These are phyloP conservation scores for Nomada flava DNA, from an alignment of 2,888 invertebrate genomes.

Conservation along the genomic window DNA sequence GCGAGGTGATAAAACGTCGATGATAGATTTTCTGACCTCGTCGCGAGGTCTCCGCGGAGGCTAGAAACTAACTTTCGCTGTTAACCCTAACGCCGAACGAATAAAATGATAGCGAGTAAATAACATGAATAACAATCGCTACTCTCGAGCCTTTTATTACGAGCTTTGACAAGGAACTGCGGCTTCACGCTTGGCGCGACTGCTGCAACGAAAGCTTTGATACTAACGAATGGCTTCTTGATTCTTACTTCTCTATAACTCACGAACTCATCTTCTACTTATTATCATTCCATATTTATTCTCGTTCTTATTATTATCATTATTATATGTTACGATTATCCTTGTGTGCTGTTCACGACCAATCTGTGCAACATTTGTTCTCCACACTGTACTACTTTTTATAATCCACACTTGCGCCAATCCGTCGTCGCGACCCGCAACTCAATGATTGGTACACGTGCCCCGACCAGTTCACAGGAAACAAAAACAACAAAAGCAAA, in stretches of 20 bases:
- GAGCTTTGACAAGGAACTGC: slow-evolving; percentile 73
- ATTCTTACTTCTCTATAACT: slow-evolving; percentile 66
- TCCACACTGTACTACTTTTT: slow-evolving; percentile 36
- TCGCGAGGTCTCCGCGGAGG: background rate
- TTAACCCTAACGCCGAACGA: slow-evolving; percentile 19
- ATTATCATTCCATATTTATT: slow-evolving; percentile 32
- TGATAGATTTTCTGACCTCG: slow-evolving; percentile 8
- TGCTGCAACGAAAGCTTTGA: slow-evolving; percentile 78
- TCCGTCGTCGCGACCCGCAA: slow-evolving; percentile 28
- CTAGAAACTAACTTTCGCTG: slow-evolving; percentile 29
- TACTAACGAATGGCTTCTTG: slow-evolving; percentile 79
- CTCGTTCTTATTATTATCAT: slow-evolving; percentile 23
- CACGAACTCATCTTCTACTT: slow-evolving; percentile 58
- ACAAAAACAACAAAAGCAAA: no score
- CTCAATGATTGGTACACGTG: background rate
- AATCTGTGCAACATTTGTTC: slow-evolving; percentile 47
- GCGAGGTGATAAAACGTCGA: slow-evolving; percentile 2
- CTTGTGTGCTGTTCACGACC: slow-evolving; percentile 39
- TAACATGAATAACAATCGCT: slow-evolving; percentile 36
- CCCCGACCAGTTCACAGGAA: slow-evolving; percentile 1
- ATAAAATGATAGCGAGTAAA: background rate
- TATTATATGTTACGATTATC: slow-evolving; percentile 26
- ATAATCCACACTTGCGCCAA: slow-evolving; percentile 31
- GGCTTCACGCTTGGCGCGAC: slow-evolving; percentile 80
- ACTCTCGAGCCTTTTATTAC: slow-evolving; percentile 66